Evolutionary conservation across 2,888 invertebrate species (phyloP).

Genomic region (Melipona bicolor): DNA sequence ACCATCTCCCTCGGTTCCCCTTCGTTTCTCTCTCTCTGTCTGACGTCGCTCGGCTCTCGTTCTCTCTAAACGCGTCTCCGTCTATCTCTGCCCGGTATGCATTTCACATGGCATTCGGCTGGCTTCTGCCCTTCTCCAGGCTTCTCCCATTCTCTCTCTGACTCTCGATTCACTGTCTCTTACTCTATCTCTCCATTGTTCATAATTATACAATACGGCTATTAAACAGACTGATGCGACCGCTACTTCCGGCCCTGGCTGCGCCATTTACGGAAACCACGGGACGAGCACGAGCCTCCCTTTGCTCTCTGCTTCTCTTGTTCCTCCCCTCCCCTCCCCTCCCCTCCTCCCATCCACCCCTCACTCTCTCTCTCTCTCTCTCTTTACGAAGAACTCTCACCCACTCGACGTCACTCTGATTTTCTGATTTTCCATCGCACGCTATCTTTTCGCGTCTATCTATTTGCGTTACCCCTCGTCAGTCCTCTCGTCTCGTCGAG

Average conservation of each 20-base stretch:
- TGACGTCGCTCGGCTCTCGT: constrained; percentile 24
- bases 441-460: background rate
- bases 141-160: constrained; percentile 69
- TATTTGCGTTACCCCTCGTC: constrained; percentile 3
- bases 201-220: constrained; percentile 84
- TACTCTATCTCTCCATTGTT: constrained; percentile 79
- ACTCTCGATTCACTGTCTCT: constrained; percentile 38
- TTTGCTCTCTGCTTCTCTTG: constrained; percentile 46
- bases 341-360: background rate
- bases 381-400: background rate
- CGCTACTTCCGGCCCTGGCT: constrained; percentile 80
- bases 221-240: constrained; percentile 84
- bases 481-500: constrained; percentile 12
- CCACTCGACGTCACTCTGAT: constrained; percentile 18
- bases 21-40: constrained; percentile 46
- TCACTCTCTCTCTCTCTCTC: background rate
- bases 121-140: constrained; percentile 73
- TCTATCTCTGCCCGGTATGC: constrained; percentile 60
- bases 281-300: constrained; percentile 72
- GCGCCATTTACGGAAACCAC: constrained; percentile 80
- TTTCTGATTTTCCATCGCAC: constrained; percentile 25
- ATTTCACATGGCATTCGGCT: constrained; percentile 73
- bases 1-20: constrained; percentile 42
- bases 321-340: constrained; percentile 6
- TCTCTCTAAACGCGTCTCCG: constrained; percentile 43